phyloP scores from a whole-genome alignment of 2,888 invertebrate genomes.

The Netelia melanura region DNA sequence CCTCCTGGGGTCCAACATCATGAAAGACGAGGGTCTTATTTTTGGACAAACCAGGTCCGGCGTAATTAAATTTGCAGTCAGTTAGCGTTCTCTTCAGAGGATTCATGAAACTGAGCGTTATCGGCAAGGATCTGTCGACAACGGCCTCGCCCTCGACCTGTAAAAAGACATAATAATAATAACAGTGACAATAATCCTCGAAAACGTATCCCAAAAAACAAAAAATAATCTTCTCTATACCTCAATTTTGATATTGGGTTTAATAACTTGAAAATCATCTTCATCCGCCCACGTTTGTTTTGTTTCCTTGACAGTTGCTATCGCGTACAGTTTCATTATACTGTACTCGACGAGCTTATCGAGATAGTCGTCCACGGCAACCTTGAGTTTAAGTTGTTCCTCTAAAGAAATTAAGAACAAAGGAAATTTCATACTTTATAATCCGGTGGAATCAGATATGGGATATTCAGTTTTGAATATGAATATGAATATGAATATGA shows the following conservation, averaged over 20 bases:
- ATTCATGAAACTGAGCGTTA: slow-evolving; percentile 89
- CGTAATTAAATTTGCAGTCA: slow-evolving; percentile 89
- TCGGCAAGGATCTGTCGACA: slow-evolving; percentile 86
- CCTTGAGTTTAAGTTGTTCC: slow-evolving; percentile 86
- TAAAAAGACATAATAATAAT: too few relatives aligned
- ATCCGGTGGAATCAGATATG: background rate
- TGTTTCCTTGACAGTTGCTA: slow-evolving; percentile 92
- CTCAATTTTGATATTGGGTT: slow-evolving; percentile 90
- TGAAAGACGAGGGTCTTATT: slow-evolving; percentile 87
- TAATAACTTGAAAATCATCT: slow-evolving; percentile 92
- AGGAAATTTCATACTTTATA: background rate
- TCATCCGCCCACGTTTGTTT: slow-evolving; percentile 93
- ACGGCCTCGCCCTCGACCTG: slow-evolving; percentile 88
- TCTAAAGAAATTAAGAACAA: slow-evolving; percentile 80
- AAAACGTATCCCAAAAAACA: background rate
- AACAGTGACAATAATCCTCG: too few relatives aligned
- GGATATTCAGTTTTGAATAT: background rate
- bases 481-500: background rate
- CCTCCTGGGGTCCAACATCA: slow-evolving; percentile 86
- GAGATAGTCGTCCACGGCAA: slow-evolving; percentile 90
- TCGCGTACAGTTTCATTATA: slow-evolving; percentile 92
- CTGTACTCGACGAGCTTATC: slow-evolving; percentile 92
- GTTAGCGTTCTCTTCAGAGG: slow-evolving; percentile 89
- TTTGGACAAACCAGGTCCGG: slow-evolving; percentile 89
- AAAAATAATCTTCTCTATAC: slow-evolving; percentile 83